Base-by-base conservation (phyloP, 2,797 vertebrate species). In the Ficedula albicollis region DNA sequence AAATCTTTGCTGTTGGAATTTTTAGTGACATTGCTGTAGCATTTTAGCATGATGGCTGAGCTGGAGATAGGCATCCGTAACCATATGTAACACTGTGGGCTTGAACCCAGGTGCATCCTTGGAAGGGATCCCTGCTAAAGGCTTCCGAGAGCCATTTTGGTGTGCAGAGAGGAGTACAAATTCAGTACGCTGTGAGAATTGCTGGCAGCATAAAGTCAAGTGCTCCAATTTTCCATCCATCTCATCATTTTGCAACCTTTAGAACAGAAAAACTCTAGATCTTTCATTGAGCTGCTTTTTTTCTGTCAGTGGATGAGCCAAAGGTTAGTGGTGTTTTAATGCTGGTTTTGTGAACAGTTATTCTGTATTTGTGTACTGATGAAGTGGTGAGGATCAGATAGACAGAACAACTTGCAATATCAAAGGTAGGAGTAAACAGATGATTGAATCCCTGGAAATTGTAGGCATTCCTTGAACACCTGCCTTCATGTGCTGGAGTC, bases 341-440 rank as follows among this genome's bases (percentile, higher is more conserved):
- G 51, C 13, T 59, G 44, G 11, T 63, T 85, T 92, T 68, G 20
- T 38, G 60, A 44, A 9, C 29, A 20, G 5, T 56, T 73, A 23
- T 14, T 88, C 11, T 79, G 12, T 66, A 0, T 79, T 64, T 76
- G 43, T 79, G n/a, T 48, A 2, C 23, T 52, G 39, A 2, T 62
- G 59, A 76, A 54, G 21, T 11, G 27, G 7, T 60, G 56, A 72
- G 49, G 44, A n/a, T 41, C 58, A 62, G 32, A n/a, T 15, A 27
- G 36, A 51, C 13, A 62, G 19, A 41, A 44, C 46, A 55, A 3
- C 11, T 30, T 84, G 0, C 1, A 15, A 2, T 62, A 16, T 15
- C 36, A 58, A 67, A 82, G 21, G 25, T 9, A 38, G 56, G 62
- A 70, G 7, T 34, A 41, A 81, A 52, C 10, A 48, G 15, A 22